Percentiles rank a stretch among this genome's conserved stretches.
These are phyloP conservation scores for Muscicapa adusta DNA, from an alignment of 2,113 vertebrate species.

Conservation along the genomic window DNA sequence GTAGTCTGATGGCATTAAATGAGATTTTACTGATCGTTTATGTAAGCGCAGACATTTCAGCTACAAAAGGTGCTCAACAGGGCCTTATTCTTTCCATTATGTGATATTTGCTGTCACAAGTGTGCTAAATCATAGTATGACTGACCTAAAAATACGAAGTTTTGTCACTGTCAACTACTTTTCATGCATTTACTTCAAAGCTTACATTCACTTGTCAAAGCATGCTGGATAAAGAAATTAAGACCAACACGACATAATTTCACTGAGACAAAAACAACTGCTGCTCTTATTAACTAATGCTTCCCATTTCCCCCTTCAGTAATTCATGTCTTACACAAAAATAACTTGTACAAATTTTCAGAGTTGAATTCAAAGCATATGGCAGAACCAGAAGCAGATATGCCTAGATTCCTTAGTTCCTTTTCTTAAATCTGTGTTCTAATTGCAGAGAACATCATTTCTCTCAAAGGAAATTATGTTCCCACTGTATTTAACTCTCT, in stretches of 20 bases:
- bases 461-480: neutral
- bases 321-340: neutral
- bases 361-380: neutral
- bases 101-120: neutral
- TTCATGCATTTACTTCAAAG: neutral
- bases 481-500: neutral
- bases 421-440: neutral
- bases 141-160: neutral
- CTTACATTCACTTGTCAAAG: neutral
- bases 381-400: neutral
- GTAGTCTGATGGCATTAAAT: neutral
- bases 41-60: neutral
- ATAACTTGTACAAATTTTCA: neutral
- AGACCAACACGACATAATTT: neutral
- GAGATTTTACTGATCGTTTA: neutral
- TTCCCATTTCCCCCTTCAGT: neutral
- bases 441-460: neutral
- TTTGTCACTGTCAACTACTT: neutral
- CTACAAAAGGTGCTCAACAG: neutral
- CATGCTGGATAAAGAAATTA: neutral
- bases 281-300: neutral
- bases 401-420: neutral
- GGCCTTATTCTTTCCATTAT: neutral
- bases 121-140: neutral
- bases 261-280: neutral